Evolutionary conservation across 2,888 invertebrate species (phyloP).

Genomic region (Cephus sareptanus): DNA sequence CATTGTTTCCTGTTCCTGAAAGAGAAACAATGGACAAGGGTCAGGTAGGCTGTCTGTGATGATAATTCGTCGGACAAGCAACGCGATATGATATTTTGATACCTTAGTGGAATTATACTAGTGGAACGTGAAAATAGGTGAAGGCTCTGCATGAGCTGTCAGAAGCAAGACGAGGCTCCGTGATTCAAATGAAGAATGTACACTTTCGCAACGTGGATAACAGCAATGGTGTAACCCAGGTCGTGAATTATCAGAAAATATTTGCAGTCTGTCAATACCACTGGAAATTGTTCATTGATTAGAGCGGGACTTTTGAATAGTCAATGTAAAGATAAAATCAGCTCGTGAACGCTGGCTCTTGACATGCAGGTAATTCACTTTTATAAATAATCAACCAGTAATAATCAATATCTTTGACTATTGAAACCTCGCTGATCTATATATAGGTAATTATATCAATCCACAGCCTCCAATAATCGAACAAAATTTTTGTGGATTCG

Average conservation of each 20-base stretch:
- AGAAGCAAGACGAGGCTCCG: background rate
- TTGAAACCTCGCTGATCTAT: background rate
- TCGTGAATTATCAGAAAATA: background rate
- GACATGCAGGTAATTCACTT: background rate
- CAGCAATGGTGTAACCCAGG: background rate
- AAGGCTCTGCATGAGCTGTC: background rate
- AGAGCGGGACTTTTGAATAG: background rate
- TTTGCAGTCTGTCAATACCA: background rate
- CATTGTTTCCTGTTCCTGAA: background rate
- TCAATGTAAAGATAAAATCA: background rate
- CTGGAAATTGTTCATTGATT: background rate
- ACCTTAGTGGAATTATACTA: background rate
- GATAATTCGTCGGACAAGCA: background rate
- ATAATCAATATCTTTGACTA: background rate
- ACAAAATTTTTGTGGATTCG: background rate
- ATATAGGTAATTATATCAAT: background rate
- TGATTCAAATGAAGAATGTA: background rate
- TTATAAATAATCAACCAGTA: too few relatives aligned
- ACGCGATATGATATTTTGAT: background rate
- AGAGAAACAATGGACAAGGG: background rate
- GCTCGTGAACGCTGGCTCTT: background rate
- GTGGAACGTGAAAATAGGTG: background rate
- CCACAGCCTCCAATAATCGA: background rate
- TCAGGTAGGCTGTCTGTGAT: background rate
- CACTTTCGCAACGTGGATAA: background rate